These are phyloP conservation scores for Chlamydotis undulata DNA, from an alignment of 2,113 vertebrate species.

Conservation along the genomic window DNA sequence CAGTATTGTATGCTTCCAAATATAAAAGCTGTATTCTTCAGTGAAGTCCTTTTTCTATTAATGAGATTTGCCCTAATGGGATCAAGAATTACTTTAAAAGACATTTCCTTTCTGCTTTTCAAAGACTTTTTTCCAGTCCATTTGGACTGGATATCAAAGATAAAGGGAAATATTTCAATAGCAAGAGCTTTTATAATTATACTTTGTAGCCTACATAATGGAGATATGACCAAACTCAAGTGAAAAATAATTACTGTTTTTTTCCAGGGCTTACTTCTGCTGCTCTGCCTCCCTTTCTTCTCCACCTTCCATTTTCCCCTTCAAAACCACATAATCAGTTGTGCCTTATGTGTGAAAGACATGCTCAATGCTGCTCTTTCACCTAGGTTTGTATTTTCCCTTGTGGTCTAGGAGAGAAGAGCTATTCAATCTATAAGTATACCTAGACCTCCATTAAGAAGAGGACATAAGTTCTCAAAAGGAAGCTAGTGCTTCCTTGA, in stretches of 20 bases:
- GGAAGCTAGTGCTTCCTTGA: background rate
- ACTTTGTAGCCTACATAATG: conserved; percentile 49
- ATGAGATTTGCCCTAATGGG: conserved; percentile 61
- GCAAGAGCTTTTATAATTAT: conserved; percentile 58
- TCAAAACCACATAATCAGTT: background rate
- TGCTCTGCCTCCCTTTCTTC: background rate
- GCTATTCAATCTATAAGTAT: background rate
- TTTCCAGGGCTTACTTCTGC: conserved; percentile 14
- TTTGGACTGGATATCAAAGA: conserved; percentile 65
- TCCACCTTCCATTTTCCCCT: background rate
- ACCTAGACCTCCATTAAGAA: background rate
- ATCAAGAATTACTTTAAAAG: conserved; percentile 60
- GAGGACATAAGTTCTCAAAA: background rate
- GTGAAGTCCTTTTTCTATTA: conserved; percentile 57
- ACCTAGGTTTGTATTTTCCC: background rate
- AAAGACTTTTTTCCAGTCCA: conserved; percentile 44
- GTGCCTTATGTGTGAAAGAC: background rate
- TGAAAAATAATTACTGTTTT: conserved; percentile 59
- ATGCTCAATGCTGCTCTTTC: background rate
- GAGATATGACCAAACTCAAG: conserved; percentile 54
- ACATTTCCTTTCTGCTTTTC: conserved; percentile 60
- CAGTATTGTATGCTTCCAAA: background rate
- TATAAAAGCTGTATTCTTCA: conserved; percentile 59
- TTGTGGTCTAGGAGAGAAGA: background rate
- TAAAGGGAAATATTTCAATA: conserved; percentile 64